Evolutionary conservation across 2,888 invertebrate species (phyloP).

Genomic region (Gastracanthus pulcherrimus): DNA sequence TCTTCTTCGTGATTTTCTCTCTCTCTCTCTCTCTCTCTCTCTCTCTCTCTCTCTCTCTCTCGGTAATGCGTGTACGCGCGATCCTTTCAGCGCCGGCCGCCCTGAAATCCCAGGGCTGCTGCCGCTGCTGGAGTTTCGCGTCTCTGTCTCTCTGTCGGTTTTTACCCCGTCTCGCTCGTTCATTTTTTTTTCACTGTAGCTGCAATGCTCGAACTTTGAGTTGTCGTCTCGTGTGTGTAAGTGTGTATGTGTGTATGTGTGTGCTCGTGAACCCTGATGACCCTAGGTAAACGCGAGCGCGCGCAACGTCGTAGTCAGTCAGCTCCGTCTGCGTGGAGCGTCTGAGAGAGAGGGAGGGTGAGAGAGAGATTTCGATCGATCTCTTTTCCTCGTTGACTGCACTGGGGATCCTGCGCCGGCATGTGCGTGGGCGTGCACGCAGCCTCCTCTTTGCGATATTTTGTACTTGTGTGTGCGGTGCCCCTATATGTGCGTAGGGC

Average conservation of each 20-base stretch:
- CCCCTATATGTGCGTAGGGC: too few relatives aligned
- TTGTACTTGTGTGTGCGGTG: too few relatives aligned
- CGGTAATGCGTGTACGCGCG: background rate
- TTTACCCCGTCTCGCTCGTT: background rate
- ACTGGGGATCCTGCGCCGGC: background rate
- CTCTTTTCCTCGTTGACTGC: slow-evolving; percentile 12
- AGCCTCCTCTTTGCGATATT: too few relatives aligned
- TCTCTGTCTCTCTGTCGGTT: too few relatives aligned
- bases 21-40: background rate
- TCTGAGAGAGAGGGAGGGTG: background rate
- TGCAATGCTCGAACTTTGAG: background rate
- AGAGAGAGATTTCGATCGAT: slow-evolving; percentile 41
- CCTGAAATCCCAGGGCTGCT: background rate
- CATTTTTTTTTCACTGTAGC: background rate
- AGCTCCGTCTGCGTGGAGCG: background rate
- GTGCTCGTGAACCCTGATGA: slow-evolving; percentile 47
- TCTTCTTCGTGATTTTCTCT: slow-evolving; percentile 5
- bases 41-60: background rate
- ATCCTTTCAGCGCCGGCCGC: background rate
- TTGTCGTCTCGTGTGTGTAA: background rate
- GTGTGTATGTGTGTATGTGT: background rate
- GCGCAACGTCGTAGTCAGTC: background rate
- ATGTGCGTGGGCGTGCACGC: background rate
- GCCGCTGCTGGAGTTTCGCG: background rate
- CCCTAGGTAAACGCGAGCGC: slow-evolving; percentile 18